Conservation (phyloP, 2,113 vertebrate species). For the Regulus satrapa region DNA sequence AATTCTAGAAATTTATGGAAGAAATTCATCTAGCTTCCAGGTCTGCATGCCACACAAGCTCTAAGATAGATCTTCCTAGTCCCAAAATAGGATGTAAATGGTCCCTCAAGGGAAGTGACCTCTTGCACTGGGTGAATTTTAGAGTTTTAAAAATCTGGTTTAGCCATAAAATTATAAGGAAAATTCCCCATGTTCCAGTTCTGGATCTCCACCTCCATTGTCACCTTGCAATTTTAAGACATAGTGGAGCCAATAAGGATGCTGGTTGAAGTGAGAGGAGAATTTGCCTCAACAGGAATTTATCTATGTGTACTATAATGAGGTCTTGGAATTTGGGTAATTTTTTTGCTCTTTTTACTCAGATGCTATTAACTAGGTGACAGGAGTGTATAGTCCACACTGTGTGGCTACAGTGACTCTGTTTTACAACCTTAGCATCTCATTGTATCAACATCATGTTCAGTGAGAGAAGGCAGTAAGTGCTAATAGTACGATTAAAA, state of each 20-base stretch:
- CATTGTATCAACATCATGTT: neutral
- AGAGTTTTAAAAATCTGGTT: neutral
- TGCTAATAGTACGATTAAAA: slow-evolving; percentile 10
- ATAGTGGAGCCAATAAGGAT: neutral
- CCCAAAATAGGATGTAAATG: neutral
- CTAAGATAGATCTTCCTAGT: neutral
- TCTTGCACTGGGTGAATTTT: neutral
- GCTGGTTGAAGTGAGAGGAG: neutral
- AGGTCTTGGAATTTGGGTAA: neutral
- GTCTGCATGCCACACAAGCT: neutral
- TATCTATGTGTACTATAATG: neutral
- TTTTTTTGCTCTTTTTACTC: neutral
- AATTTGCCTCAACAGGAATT: neutral
- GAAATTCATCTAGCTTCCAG: neutral
- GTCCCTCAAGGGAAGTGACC: neutral
- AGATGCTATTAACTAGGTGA: neutral
- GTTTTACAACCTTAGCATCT: neutral
- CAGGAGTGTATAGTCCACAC: neutral
- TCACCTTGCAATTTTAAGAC: neutral
- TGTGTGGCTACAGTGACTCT: neutral
- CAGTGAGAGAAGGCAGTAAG: neutral
- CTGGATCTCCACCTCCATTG: neutral
- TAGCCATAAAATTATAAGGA: neutral
- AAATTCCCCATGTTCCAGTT: neutral
- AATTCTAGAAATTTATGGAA: neutral